Evolutionary conservation across 2,888 invertebrate species (phyloP).

Genomic region (Sclerodermus sp.): DNA sequence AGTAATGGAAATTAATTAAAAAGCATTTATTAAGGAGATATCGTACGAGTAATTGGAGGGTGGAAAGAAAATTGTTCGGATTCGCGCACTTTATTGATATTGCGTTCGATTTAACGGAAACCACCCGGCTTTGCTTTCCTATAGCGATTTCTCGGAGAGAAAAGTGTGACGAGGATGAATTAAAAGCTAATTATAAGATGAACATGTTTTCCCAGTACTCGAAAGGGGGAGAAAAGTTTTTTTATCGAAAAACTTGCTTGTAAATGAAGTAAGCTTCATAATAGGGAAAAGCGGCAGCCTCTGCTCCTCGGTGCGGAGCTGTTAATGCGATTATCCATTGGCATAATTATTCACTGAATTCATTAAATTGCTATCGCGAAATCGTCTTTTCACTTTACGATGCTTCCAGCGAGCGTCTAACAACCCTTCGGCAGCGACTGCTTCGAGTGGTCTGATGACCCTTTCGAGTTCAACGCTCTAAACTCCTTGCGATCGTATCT

Average conservation of each 20-base stretch:
- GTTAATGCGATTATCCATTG: slow-evolving; percentile 26
- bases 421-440: slow-evolving; percentile 8
- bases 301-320: not conserved
- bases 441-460: slow-evolving; percentile 10
- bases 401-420: slow-evolving; percentile 2
- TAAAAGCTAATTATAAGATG: too few species aligned
- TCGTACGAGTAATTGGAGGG: slow-evolving; percentile 1
- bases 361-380: slow-evolving; percentile 26
- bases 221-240: too few species aligned
- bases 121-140: slow-evolving; percentile 5
- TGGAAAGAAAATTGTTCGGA: not conserved
- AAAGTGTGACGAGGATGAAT: too few species aligned
- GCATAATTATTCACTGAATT: slow-evolving; percentile 29
- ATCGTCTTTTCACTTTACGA: slow-evolving; percentile 23
- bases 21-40: not conserved
- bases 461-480: slow-evolving; percentile 24
- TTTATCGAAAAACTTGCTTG: too few species aligned
- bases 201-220: too few species aligned
- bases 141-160: too few species aligned
- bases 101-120: slow-evolving; percentile 14
- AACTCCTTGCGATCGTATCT: slow-evolving; percentile 3
- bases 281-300: too few species aligned
- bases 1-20: too few species aligned
- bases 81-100: slow-evolving; percentile 8
- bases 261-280: too few species aligned